phyloP scores from a whole-genome alignment of 1,140 invertebrate species.

The Diorhabda sublineata region DNA sequence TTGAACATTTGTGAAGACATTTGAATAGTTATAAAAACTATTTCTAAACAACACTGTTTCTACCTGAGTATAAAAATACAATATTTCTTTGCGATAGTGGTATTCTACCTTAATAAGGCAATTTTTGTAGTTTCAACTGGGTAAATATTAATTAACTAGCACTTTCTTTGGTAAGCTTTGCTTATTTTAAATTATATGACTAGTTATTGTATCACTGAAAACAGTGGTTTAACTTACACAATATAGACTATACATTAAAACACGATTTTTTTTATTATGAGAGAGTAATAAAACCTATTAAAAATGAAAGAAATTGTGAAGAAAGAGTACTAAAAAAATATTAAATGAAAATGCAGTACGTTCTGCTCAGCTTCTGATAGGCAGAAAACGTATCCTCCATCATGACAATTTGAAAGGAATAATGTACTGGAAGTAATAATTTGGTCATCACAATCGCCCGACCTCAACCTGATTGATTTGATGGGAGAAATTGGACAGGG shows the following conservation, averaged over 20 bases:
- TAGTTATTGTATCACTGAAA: slow-evolving; percentile 46
- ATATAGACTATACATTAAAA: not conserved
- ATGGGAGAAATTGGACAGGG: too few species aligned
- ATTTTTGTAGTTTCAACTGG: slow-evolving; percentile 26
- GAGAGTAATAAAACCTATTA: too few species aligned
- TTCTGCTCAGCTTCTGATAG: too few species aligned
- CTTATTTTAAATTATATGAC: slow-evolving; percentile 41
- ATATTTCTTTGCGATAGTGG: slow-evolving; percentile 36
- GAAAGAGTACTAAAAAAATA: too few species aligned
- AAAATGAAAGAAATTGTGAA: too few species aligned
- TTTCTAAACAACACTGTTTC: slow-evolving; percentile 30
- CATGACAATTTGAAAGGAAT: too few species aligned
- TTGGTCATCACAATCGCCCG: too few species aligned
- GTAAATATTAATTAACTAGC: slow-evolving; percentile 44
- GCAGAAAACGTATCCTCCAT: too few species aligned
- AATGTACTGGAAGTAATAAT: too few species aligned
- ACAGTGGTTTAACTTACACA: slow-evolving; percentile 9
- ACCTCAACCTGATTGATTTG: too few species aligned
- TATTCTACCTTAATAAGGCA: slow-evolving; percentile 39
- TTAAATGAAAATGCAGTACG: too few species aligned
- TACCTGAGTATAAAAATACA: slow-evolving; percentile 46
- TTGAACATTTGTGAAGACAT: not conserved
- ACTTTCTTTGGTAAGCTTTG: slow-evolving; percentile 46
- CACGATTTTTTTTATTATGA: too few species aligned
- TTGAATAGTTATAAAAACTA: slow-evolving; percentile 16